Evolutionary conservation across 2,797 vertebrate species (phyloP).

Genomic region (Molothrus aeneus): DNA sequence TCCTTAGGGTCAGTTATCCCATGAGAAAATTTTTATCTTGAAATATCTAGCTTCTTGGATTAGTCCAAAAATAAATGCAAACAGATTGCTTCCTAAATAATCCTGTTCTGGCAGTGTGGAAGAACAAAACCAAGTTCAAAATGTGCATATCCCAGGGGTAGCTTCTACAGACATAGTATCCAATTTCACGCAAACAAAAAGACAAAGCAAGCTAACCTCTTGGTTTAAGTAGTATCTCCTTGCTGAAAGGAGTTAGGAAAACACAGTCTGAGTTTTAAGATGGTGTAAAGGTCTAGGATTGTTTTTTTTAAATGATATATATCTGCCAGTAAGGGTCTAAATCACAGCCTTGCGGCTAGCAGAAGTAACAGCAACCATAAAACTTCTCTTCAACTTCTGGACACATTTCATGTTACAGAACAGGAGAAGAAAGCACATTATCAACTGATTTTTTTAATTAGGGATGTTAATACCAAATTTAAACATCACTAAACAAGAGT

Average conservation of each 20-base stretch:
- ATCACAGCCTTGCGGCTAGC: not conserved
- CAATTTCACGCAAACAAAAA: not conserved
- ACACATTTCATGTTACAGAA: not conserved
- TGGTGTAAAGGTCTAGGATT: not conserved
- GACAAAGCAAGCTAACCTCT: not conserved
- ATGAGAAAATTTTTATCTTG: not conserved
- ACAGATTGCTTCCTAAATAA: not conserved
- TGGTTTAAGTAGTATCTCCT: not conserved
- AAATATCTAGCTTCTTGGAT: not conserved
- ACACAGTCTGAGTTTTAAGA: not conserved
- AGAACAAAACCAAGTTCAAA: not conserved
- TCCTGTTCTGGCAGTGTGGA: not conserved
- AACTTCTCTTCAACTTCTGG: not conserved
- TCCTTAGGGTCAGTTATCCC: not conserved
- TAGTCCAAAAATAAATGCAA: conserved; percentile 29
- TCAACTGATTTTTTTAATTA: not conserved
- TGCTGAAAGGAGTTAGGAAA: not conserved
- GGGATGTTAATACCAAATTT: not conserved
- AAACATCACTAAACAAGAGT: not conserved
- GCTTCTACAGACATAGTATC: not conserved
- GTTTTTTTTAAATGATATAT: not conserved
- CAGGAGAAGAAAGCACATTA: not conserved
- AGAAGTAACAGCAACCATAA: not conserved
- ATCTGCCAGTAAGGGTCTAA: not conserved
- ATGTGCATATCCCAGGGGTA: not conserved